Evolutionary conservation across 2,888 invertebrate genomes (phyloP), one percentile per base, ranked within the genome.

Genomic region (Meghimatium bilineatum): DNA sequence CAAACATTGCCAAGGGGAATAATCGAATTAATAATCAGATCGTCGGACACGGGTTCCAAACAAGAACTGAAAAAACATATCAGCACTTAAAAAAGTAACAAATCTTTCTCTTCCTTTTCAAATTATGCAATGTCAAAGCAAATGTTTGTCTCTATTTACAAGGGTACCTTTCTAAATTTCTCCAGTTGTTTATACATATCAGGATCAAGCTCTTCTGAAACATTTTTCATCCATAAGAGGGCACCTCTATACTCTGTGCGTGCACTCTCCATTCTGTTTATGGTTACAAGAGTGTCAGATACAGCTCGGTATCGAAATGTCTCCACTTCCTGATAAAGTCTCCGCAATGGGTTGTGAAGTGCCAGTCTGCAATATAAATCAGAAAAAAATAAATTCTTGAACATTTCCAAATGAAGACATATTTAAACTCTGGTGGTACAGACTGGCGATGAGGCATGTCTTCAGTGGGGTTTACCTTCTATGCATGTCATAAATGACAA

Each of bases 171-270:
- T 87, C 99, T 95, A 93, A 99, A 99, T 93, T 97, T 97, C 90
- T 99, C 99, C 87, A 99, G 94, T 82, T 99, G 98, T 90, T 97
- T 97, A 85, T 97, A 97, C 0, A 98, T 97, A 92, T 99, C 99
- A 0, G 99, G 99, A 94, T 99, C 99, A 60, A 99, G 95, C 93
- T 98, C 97, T 86, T 96, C 96, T 66, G 98, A 98, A 1, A 97
- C 96, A 85, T 99, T 97, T 94, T 99, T 99, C 99, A 99, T 99
- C 99, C 99, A 99, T 88, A 95, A 89, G 67, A 95, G 93, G 66
- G 95, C 95, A 12, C 95, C 99, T 80, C 99, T 95, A 93, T 99
- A 99, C 91, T 99, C 98, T 12, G 97, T 98, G 85, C 99, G 95
- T 8, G 97, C 96, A 92, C 97, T 97, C 94, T 99, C 99, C 98